phyloP scores from a whole-genome alignment of 2,888 invertebrate species.

The Antitype chi region DNA sequence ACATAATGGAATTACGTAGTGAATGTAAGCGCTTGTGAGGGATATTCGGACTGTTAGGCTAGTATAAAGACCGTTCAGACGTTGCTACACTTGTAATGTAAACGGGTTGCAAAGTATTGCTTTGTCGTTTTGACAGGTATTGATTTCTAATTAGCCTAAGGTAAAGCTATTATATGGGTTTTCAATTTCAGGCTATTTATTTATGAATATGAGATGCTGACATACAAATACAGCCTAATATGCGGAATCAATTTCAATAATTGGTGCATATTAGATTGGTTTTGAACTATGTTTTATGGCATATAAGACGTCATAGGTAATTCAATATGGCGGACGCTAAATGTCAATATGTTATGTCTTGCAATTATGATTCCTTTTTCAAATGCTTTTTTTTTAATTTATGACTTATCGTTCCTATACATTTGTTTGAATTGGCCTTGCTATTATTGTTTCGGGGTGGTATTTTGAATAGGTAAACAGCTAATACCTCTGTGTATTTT shows the following conservation, averaged over 20 bases:
- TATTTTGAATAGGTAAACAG: slow-evolving; percentile 12
- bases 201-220: background rate
- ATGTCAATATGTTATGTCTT: background rate
- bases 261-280: background rate
- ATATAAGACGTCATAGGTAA: background rate
- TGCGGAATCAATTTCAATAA: background rate
- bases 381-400: background rate
- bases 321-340: background rate
- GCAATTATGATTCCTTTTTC: background rate
- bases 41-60: slow-evolving; percentile 46
- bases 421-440: background rate
- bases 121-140: slow-evolving; percentile 26
- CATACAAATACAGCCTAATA: background rate
- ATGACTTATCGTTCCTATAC: background rate
- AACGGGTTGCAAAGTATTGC: slow-evolving; percentile 5
- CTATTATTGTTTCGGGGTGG: background rate
- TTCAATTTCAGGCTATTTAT: background rate
- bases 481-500: background rate
- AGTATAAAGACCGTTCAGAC: slow-evolving; percentile 34
- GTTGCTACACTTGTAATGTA: slow-evolving; percentile 31
- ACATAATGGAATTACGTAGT: slow-evolving; percentile 66
- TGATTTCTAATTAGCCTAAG: slow-evolving; percentile 9
- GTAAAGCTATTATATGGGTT: background rate
- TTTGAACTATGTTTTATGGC: background rate
- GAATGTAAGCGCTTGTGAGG: slow-evolving; percentile 58